phyloP scores from a whole-genome alignment of 2,113 vertebrate genomes.

The Ondatra zibethicus region DNA sequence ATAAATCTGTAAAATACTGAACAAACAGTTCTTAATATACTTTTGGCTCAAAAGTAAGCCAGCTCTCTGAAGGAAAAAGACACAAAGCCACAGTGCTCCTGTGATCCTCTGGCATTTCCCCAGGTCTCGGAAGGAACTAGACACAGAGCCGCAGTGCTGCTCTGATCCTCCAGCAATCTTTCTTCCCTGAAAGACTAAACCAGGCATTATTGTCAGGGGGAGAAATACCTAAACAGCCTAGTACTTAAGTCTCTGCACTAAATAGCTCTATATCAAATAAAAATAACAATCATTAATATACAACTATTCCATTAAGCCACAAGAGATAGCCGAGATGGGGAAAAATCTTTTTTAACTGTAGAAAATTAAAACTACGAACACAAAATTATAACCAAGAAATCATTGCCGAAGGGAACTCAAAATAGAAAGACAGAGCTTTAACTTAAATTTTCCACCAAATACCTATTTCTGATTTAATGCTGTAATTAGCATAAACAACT shows the following conservation, averaged over 20 bases:
- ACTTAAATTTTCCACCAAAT: conserved; percentile 68
- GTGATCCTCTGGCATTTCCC: neutral
- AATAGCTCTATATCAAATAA: neutral
- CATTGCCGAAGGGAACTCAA: conserved; percentile 53
- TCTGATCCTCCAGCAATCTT: neutral
- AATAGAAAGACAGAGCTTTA: conserved; percentile 68
- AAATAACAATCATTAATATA: conserved; percentile 14
- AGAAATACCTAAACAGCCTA: neutral
- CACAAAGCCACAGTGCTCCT: neutral
- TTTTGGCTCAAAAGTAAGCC: neutral
- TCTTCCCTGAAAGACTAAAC: neutral
- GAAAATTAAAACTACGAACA: conserved; percentile 29
- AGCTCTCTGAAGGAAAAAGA: neutral
- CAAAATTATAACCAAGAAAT: neutral
- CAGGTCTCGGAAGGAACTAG: no score
- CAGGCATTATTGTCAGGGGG: neutral
- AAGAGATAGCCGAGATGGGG: neutral
- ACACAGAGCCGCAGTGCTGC: no score
- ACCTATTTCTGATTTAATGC: conserved; percentile 71
- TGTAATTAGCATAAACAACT: conserved; percentile 56
- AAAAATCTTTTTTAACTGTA: neutral
- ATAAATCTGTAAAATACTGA: neutral
- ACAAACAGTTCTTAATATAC: neutral
- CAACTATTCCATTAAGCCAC: neutral
- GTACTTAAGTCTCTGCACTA: neutral